phyloP scores from a whole-genome alignment of 2,797 vertebrate species.

The Dicrostonyx torquatus region DNA sequence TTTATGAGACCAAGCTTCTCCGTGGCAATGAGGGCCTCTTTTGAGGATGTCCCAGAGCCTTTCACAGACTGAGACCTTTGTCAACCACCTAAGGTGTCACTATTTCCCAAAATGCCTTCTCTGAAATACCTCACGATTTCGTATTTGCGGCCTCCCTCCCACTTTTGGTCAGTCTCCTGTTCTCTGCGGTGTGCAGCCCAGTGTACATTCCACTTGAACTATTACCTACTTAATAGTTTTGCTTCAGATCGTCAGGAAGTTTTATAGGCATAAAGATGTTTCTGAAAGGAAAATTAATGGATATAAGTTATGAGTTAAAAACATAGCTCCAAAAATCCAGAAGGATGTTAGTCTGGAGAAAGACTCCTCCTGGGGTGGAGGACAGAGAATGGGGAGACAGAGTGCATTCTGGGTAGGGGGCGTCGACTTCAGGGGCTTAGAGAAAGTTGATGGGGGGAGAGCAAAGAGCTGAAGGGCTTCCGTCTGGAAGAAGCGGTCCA shows the following conservation, averaged over 20 bases:
- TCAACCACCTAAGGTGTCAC: not conserved
- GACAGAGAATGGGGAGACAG: not conserved
- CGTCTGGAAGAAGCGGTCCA: not conserved
- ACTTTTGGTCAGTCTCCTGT: not conserved
- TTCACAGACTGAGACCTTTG: not conserved
- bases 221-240: constrained; percentile 15
- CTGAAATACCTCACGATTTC: not conserved
- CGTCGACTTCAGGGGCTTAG: not conserved
- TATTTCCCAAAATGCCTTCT: not conserved
- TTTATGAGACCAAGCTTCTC: not conserved
- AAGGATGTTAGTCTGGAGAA: not conserved
- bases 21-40: not conserved
- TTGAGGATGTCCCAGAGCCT: not conserved
- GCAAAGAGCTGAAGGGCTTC: not conserved
- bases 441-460: not conserved
- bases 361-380: not conserved
- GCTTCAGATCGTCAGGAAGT: not conserved
- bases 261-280: constrained; percentile 23
- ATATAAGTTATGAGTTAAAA: not conserved
- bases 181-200: not conserved
- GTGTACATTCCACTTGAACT: not conserved
- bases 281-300: constrained; percentile 14
- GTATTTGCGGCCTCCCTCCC: not conserved
- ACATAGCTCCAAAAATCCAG: not conserved
- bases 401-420: not conserved